A percentile compares a stretch with the other conserved stretches of the same genome.
Conservation (phyloP, 2,888 invertebrate species). For the Priocnemis perturbator region DNA sequence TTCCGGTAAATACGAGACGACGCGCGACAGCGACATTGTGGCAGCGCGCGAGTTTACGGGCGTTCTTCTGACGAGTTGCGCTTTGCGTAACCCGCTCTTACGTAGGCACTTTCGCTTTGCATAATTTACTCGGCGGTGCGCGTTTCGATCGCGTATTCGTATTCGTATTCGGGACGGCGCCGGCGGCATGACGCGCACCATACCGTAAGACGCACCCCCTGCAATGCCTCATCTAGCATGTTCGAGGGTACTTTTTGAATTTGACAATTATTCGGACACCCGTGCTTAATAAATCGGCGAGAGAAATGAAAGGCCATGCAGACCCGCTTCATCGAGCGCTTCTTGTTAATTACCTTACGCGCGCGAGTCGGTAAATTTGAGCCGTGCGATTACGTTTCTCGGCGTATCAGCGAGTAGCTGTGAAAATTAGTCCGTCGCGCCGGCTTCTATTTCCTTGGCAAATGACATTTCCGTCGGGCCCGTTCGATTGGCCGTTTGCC, state of each 20-base stretch:
- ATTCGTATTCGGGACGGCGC: conserved; percentile 57
- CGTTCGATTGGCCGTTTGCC: too few species aligned
- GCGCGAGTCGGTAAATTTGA: too few species aligned
- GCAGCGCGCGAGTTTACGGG: conserved; percentile 41
- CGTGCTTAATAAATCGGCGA: too few species aligned
- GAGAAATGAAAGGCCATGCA: too few species aligned
- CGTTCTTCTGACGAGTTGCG: conserved; percentile 53
- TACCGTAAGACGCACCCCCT: conserved; percentile 24
- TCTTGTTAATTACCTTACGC: too few species aligned
- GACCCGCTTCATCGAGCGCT: too few species aligned
- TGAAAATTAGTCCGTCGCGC: too few species aligned
- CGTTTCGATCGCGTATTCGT: conserved; percentile 58
- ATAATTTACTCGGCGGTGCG: conserved; percentile 54
- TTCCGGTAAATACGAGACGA: conserved; percentile 3
- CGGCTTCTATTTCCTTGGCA: too few species aligned
- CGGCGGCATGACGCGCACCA: conserved; percentile 24
- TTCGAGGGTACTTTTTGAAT: background rate
- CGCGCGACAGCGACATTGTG: conserved; percentile 44
- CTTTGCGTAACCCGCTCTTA: conserved; percentile 57
- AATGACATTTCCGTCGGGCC: too few species aligned
- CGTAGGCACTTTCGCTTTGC: conserved; percentile 61
- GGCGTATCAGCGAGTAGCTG: too few species aligned
- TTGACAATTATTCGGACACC: too few species aligned
- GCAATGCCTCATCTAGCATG: conserved; percentile 17
- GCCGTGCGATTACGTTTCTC: too few species aligned